Conservation (phyloP, 1,140 invertebrate genomes). For the Muscidifurax raptorellus region DNA sequence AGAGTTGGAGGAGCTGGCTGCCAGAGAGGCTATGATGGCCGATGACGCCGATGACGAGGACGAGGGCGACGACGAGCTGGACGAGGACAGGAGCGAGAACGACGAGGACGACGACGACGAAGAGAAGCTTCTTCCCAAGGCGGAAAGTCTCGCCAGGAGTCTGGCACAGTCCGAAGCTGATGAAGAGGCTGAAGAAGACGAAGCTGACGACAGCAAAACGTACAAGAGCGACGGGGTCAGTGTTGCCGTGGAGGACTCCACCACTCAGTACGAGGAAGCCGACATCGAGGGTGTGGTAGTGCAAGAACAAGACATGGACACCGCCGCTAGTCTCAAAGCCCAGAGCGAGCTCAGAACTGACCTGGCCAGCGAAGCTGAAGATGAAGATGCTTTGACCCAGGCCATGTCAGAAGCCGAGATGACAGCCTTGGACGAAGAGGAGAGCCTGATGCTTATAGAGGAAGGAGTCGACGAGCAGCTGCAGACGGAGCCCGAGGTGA, state of each 20-base stretch:
- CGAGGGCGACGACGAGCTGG: background rate
- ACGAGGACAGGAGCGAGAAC: background rate
- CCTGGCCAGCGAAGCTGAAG: background rate
- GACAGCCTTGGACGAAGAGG: too few relatives aligned
- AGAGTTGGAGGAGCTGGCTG: conserved; percentile 47
- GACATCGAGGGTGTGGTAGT: background rate
- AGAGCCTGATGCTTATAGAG: background rate
- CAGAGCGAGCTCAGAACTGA: background rate
- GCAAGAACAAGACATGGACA: background rate
- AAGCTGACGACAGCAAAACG: background rate
- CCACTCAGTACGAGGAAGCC: background rate
- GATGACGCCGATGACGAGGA: conserved; percentile 38
- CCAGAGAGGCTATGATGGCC: conserved; percentile 41
- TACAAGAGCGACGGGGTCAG: background rate
- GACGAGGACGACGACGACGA: conserved; percentile 23
- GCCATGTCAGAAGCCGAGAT: too few relatives aligned
- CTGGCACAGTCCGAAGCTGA: background rate
- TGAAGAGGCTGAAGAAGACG: too few relatives aligned
- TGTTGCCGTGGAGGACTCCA: background rate
- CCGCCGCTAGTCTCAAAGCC: background rate
- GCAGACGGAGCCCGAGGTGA: background rate
- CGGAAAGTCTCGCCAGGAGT: background rate
- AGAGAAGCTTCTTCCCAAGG: background rate
- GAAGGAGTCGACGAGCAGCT: conserved; percentile 3
- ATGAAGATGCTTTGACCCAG: background rate